Evolutionary conservation across 2,888 invertebrate species (phyloP), one percentile per base, ranked within the genome.

Genomic region (Caenorhabditis afra): DNA sequence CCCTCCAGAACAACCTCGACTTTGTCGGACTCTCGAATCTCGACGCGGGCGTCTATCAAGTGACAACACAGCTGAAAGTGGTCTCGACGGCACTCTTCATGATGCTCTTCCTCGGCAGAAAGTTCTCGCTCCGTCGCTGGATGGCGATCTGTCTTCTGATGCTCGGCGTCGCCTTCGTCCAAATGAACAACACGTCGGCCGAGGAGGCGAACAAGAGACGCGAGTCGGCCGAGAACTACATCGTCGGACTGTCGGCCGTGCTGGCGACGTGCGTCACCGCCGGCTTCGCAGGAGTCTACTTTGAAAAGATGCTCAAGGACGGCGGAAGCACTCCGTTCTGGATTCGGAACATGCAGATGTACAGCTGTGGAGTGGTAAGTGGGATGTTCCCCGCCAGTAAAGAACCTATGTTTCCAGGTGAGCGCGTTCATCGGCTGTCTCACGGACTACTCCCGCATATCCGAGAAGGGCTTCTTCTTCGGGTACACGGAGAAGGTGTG

Each of bases 1-100:
- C 90, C 11, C 70, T 90, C 23, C 90, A 90, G 83, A 90, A 90
- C 81, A 90, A 90, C 62, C 79, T 90, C 76, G 90, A 90, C 74
- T 90, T 90, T 66, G 85, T 90, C 44, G 90, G 88, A 11, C 77
- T 90, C 44, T 86, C 87, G 44, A 90, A 90, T 75, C 77, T 90
- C 58, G 89, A 90, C 50, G 88, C 90, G 8, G 89, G 88, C n/a
- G 86, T 90, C 22, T 90, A 90, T 81, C 90, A 90, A 81, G 90
- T 90, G 35, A 90, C 90, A n/a, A 88, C 86, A 12, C 90, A 90
- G 73, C 82, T 90, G 62, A 90, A 90, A 83, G 90, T 90, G 35
- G 89, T 91, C 47, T 88, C 90, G 18, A 91, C 90, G 0, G 90
- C 90, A n/a, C 59, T 90, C 10, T 90, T 90, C 81, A 90, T 90